These are phyloP conservation scores for Apistogramma diplotaenia DNA, from an alignment of 2,113 vertebrate species.

Conservation along the genomic window DNA sequence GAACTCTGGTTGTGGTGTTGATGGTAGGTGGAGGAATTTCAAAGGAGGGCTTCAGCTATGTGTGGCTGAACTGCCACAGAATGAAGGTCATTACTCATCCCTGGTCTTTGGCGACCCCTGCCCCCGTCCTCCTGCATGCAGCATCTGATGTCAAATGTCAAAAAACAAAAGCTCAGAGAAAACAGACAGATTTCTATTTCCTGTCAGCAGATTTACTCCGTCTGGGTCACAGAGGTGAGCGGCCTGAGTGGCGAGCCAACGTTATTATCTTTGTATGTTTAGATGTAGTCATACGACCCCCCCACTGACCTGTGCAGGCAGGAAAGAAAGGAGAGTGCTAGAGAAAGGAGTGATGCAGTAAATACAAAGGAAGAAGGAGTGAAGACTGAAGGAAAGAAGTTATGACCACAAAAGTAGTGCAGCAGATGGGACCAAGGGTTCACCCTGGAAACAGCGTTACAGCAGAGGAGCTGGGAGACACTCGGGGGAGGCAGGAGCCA, in stretches of 20 bases:
- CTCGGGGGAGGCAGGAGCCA: constrained; percentile 30
- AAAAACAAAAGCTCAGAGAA: constrained; percentile 28
- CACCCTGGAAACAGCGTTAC: constrained; percentile 77
- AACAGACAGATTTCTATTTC: constrained; percentile 30
- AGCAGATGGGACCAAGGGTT: constrained; percentile 67
- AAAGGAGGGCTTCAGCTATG: constrained; percentile 69
- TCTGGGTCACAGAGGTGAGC: constrained; percentile 49
- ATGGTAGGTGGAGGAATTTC: neutral
- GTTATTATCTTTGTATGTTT: constrained; percentile 28
- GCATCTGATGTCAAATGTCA: constrained; percentile 47
- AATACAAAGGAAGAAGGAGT: constrained; percentile 39
- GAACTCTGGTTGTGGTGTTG: neutral
- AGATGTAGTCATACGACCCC: constrained; percentile 40
- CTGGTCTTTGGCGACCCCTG: neutral
- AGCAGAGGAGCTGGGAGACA: constrained; percentile 2
- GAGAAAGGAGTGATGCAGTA: neutral
- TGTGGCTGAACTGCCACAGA: constrained; percentile 68
- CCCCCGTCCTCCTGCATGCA: neutral
- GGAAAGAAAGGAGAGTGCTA: constrained; percentile 17
- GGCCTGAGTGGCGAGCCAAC: constrained; percentile 21
- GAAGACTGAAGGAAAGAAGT: constrained; percentile 38
- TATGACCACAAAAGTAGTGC: constrained; percentile 74
- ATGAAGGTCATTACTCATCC: constrained; percentile 56
- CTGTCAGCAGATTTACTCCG: constrained; percentile 16
- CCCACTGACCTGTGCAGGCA: constrained; percentile 51